Evolutionary conservation across 2,797 vertebrate genomes (phyloP), one percentile per base, ranked within the genome.

Genomic region (Morus bassanus): DNA sequence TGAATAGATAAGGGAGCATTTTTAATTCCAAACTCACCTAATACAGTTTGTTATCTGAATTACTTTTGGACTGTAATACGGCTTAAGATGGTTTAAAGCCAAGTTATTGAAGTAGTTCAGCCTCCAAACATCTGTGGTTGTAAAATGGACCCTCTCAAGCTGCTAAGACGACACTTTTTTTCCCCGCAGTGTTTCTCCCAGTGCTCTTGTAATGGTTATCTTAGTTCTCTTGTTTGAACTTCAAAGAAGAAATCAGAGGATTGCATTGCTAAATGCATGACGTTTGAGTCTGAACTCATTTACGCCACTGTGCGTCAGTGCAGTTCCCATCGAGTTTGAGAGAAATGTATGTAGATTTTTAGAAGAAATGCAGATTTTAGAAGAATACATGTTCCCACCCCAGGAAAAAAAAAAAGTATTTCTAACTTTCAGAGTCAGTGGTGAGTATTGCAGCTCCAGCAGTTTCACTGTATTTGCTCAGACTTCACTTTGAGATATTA

Each of bases 31-130:
- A 67, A 74, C n/a, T 88, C 54, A 33, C 70, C 30, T 93, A 94
- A 90, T 86, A 35, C 76, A 64, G 35, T 95, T 91, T 86, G 30
- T 94, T 91, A 79, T 91, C 59, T 65, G 50, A 84, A 95, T 92
- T 94, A 33, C 67, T 95, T 92, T 70, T 63, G 79, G 70, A 43
- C 80, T 60, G 25, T 94, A 90, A 94, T 84, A 31, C 3, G 0
- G 59, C 30, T 94, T 95, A 88, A 56, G 63, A 93, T 85, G 43
- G 19, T 73, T 95, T 95, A 82, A 96, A 78, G 69, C 46, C 69
- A 91, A 84, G 54, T 94, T 93, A 74, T 57, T 68, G 70, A 82
- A 93, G 56, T 54, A 60, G 46, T 87, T 91, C 45, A 88, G 59
- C 72, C 64, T 91, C 74, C 67, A 50, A 53, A 91, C 84, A 91